Percentiles rank a stretch among this genome's conserved stretches.
phyloP scores from a whole-genome alignment of 2,113 vertebrate genomes.

The Alligator mississippiensis region DNA sequence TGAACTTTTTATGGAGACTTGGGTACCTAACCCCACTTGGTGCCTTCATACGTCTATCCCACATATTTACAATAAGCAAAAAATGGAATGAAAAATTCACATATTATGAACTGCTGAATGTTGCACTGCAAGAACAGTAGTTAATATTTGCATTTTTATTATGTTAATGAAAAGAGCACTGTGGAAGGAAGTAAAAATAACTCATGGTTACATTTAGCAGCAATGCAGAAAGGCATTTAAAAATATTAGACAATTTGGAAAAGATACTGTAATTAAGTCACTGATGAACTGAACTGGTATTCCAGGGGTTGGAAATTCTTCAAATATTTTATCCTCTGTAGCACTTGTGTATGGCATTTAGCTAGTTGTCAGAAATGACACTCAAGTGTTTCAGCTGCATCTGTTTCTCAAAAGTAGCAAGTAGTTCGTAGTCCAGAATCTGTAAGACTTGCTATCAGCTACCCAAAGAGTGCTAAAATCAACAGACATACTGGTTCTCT shows the following conservation, averaged over 20 bases:
- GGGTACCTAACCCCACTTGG: neutral
- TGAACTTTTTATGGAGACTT: neutral
- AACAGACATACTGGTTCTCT: neutral
- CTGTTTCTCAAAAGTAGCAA: neutral
- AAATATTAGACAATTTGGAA: neutral
- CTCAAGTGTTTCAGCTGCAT: neutral
- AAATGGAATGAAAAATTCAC: neutral
- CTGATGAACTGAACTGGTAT: neutral
- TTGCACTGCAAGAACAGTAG: neutral
- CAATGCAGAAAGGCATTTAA: neutral
- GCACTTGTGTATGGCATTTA: neutral
- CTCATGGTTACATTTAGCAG: neutral
- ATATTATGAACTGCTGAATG: neutral
- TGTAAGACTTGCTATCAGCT: neutral
- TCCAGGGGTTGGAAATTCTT: neutral
- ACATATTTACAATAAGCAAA: neutral
- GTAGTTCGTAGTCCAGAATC: neutral
- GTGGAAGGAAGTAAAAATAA: neutral
- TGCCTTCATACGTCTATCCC: neutral
- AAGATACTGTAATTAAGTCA: neutral
- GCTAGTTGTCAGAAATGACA: neutral
- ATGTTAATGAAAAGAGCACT: conserved; percentile 7
- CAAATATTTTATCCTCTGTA: neutral
- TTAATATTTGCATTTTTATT: neutral
- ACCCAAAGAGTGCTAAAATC: neutral